Base-by-base conservation (phyloP, 2,888 invertebrate genomes). In the Papilio gigon region DNA sequence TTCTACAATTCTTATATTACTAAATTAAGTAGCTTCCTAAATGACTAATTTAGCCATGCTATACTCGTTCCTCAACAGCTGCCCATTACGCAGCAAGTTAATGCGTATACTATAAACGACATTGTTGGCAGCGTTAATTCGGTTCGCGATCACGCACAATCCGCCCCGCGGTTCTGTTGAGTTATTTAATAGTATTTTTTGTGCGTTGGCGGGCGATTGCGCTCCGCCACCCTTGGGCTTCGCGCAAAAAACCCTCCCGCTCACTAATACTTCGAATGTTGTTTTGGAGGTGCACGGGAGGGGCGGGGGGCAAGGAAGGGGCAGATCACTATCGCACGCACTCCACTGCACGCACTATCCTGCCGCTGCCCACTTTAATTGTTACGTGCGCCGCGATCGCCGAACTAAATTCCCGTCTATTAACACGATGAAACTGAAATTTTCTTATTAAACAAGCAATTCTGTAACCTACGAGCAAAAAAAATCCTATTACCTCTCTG, bases 141-240 rank as follows among this genome's bases (percentile, higher is more conserved):
- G 82, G 86, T 86, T 86, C 88, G 84, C 87, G 88, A 86, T 85
- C 88, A 88, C 87, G 87, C 78, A 78, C 77, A 89, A 87, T 87
- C 88, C 89, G 88, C 87, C 90, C 89, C 86, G 85, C 80, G 78
- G 83, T 83, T 87, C 85, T 87, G 87, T 84, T 86, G 88, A 89
- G 89, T 89, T 90, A 90, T 90, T 89, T 90, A 88, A 90, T 90
- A 89, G 86, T 86, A 83, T 89, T 92, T 91, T 91, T 92, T 92
- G 90, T 91, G 83, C 82, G 85, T 79, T 85, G 85, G 86, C 84
- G 85, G 84, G 85, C 87, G 89, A 89, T 89, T 88, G 89, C 90
- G 89, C 89, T 87, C 85, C 77, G 85, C 90, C 91, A 90, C 90
- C 91, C 92, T 86, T 82, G 87, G 87, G 80, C 84, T 84, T 83